Conservation (phyloP, 2,888 invertebrate genomes). For the Lomographa bimaculata region DNA sequence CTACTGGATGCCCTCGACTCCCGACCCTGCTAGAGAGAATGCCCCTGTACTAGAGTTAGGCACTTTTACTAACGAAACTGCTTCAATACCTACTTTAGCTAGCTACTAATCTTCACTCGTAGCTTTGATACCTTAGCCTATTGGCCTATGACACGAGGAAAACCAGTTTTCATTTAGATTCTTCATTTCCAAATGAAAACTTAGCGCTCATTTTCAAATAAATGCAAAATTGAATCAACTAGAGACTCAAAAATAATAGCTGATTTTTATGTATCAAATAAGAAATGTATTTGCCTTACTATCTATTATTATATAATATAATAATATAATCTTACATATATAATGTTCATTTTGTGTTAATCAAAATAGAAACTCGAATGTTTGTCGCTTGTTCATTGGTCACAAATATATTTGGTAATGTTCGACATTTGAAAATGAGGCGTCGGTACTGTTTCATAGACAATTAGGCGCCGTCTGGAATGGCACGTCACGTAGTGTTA, state of each 20-base stretch:
- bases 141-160: constrained; percentile 12
- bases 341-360: too few relatives aligned
- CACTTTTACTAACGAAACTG: constrained; percentile 67
- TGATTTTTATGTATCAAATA: too few relatives aligned
- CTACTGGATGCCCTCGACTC: constrained; percentile 79
- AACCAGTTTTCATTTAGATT: constrained; percentile 6
- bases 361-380: too few relatives aligned
- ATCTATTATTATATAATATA: too few relatives aligned
- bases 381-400: too few relatives aligned
- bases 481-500: constrained; percentile 43
- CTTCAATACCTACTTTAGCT: constrained; percentile 46
- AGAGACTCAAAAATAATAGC: too few relatives aligned
- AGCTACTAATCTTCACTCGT: constrained; percentile 40
- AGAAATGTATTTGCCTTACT: too few relatives aligned
- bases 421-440: constrained; percentile 12
- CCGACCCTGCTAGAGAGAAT: constrained; percentile 77
- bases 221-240: too few relatives aligned
- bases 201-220: constrained; percentile 12
- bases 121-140: constrained; percentile 23
- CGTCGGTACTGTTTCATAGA: constrained; percentile 5
- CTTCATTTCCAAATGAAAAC: neutral
- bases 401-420: too few relatives aligned
- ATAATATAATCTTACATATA: too few relatives aligned
- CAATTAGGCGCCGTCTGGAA: constrained; percentile 62
- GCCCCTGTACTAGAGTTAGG: constrained; percentile 67